Base-by-base conservation (phyloP, 2,888 invertebrate genomes). In the Matsumyia berberina region DNA sequence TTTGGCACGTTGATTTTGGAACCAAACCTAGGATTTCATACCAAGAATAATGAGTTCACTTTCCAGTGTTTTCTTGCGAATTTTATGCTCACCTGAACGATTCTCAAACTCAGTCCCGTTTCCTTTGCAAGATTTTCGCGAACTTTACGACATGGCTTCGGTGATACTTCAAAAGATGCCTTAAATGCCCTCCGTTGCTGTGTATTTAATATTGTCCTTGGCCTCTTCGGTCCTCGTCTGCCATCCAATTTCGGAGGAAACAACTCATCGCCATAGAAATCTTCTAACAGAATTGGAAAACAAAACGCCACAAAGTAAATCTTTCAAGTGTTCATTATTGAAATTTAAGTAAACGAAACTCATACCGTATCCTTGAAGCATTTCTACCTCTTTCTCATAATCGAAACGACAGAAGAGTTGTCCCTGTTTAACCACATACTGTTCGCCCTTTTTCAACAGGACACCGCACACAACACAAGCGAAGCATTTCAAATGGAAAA, bases 101-200 rank as follows among this genome's bases (percentile, higher is more conserved):
- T 96, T 87, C 96, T 93, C 42, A 97, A 95, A 88, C 96, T 96
- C 66, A 97, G 92, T 9, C 96, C 96, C 0, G 96, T 97, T 90
- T 97, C 96, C 89, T 96, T 96, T 9, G 96, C 96, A 81, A 97
- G 92, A 76, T 95, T 94, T 91, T 97, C 97, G 70, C 96, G 92
- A 46, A 96, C 95, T 93, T 96, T 96, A 88, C 96, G 92, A 89
- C 96, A 96, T 2, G 96, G 96, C 89, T 97, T 96, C 17, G 96
- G 95, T 88, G 96, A 96, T 88, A 96, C 94, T 92, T 97, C 96
- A 91, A 97, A 97, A 15, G 96, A 96, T 39, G 95, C 95, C 91
- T 96, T 97, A 91, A 97, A 97, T 86, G 96, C 96, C 87, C 96
- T 92, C 87, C 97, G 91, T 90, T 97, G 97, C 88, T 95, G 95